These are phyloP conservation scores for Parnassius apollo DNA, from an alignment of 2,888 invertebrate genomes.

Conservation along the genomic window DNA sequence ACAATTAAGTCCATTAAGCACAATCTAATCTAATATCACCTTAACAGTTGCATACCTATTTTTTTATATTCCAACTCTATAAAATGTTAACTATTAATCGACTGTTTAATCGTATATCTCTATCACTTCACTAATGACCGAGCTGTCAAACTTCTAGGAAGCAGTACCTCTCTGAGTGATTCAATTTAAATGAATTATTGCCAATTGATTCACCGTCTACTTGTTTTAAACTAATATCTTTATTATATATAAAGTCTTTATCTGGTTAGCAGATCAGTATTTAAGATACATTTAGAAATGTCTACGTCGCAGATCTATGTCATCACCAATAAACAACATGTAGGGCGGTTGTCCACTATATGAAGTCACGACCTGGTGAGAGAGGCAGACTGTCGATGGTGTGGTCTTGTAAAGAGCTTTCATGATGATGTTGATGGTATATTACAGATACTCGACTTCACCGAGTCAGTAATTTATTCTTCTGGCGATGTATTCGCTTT, in stretches of 20 bases:
- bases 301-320: no score
- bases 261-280: no score
- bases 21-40: constrained; percentile 11
- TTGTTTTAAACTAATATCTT: constrained; percentile 32
- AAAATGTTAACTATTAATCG: constrained; percentile 49
- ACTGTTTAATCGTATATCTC: constrained; percentile 49
- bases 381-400: no score
- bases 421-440: no score
- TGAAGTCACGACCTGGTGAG: no score
- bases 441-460: no score
- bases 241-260: constrained; percentile 2
- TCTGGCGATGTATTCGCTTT: no score
- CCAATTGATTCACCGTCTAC: constrained; percentile 50
- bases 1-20: constrained; percentile 12
- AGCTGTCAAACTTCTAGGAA: constrained; percentile 70
- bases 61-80: constrained; percentile 23
- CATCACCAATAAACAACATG: no score
- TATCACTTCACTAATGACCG: constrained; percentile 61
- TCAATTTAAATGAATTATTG: constrained; percentile 75
- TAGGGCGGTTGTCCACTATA: no score
- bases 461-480: no score
- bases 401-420: no score
- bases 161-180: constrained; percentile 68
- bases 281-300: no score
- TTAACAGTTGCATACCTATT: constrained; percentile 3